Base-by-base conservation (phyloP, 2,113 vertebrate species). In the Cercocebus atys region DNA sequence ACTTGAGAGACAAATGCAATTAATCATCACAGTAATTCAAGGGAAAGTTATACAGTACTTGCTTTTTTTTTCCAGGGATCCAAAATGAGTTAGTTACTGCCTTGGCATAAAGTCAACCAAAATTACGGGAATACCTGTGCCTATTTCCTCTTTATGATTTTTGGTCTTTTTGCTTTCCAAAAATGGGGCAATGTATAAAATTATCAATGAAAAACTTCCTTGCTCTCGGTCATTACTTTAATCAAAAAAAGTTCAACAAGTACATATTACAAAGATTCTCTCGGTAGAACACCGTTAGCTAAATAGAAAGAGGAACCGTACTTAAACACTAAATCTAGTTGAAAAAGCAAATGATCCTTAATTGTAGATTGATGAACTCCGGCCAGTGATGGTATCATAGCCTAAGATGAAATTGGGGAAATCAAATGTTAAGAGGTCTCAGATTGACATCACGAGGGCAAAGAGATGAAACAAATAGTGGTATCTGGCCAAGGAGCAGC, bases 291-390 rank as follows among this genome's bases (percentile, higher is more conserved):
- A 96, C 38, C 9, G 40, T 57, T 47, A 59, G 68, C 43, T 92
- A 95, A 91, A 88, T 38, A 86, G 55, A 97, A 95, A 92, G 88
- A 79, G n/a, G 43, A 72, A 90, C 32, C 38, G 32, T 27, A 45
- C 30, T 72, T 68, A 79, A 92, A 81, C 32, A 73, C 23, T 76
- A 78, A 81, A 75, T 96, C 72, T 85, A n/a, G 10, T 55, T 55
- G 50, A 38, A 35, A 68, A 75, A 97, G 88, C 90, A 96, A 94
- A 94, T 35, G 30, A 90, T 14, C 17, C 52, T 95, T 87, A 64
- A 59, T 38, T 72, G 61, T 52, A 93, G 94, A 81, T 40, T 90
- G 64, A 85, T 45, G 40, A 90, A 23, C 30, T 82, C 81, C 50
- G 59, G 59, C 5, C 18, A 70, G 82, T 47, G 50, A 45, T 10